phyloP scores from a whole-genome alignment of 1,140 invertebrate genomes.

The Dendrolimus kikuchii region DNA sequence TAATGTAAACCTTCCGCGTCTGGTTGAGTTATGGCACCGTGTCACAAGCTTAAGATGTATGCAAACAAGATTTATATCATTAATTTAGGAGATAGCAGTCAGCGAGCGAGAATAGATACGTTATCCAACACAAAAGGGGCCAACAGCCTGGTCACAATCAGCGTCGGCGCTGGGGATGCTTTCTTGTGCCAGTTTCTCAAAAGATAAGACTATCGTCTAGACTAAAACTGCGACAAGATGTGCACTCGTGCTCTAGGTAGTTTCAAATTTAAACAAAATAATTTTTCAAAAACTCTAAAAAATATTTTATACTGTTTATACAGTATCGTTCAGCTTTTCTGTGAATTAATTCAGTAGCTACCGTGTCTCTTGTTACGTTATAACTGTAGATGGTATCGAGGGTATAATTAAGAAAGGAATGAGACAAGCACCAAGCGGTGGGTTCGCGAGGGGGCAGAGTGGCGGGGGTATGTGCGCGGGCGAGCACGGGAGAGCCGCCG shows the following conservation, averaged over 20 bases:
- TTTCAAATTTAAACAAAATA: neutral
- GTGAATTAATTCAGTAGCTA: constrained; percentile 8
- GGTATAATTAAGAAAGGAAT: constrained; percentile 18
- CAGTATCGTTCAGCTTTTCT: constrained; percentile 1
- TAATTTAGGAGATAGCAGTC: constrained; percentile 69
- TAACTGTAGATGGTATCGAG: constrained; percentile 15
- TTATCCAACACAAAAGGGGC: constrained; percentile 49
- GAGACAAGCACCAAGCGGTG: constrained; percentile 13
- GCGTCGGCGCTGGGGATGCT: constrained; percentile 7
- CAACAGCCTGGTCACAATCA: constrained; percentile 8
- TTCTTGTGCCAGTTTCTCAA: too few relatives aligned
- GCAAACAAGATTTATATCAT: constrained; percentile 72
- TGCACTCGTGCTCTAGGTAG: neutral
- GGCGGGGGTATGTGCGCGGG: constrained; percentile 13
- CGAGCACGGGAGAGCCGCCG: constrained; percentile 32
- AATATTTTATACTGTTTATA: neutral
- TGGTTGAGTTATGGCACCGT: constrained; percentile 61
- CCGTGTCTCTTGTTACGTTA: constrained; percentile 5
- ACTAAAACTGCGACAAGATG: neutral
- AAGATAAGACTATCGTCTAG: too few relatives aligned
- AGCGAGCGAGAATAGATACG: constrained; percentile 46
- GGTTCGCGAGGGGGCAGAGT: constrained; percentile 5
- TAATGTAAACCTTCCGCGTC: constrained; percentile 49
- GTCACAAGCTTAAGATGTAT: constrained; percentile 69
- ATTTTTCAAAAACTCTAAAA: too few relatives aligned